These are phyloP conservation scores for Drosophila paulistorum DNA, from an alignment of 1,140 invertebrate genomes.

Conservation along the genomic window DNA sequence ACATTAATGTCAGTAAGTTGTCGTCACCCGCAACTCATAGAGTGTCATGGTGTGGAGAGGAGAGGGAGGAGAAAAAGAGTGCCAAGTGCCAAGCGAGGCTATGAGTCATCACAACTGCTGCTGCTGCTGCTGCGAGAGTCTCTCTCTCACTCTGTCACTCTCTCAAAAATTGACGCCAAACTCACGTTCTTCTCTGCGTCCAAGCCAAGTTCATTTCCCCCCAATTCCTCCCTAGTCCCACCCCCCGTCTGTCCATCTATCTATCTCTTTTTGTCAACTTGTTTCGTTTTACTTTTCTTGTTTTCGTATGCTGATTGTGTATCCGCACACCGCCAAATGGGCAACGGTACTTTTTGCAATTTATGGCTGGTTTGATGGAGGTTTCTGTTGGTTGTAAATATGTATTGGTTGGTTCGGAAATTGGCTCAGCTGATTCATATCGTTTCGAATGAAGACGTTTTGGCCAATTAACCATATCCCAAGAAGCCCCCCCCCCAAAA, in stretches of 20 bases:
- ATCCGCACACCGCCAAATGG: conserved; percentile 35
- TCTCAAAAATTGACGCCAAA: neutral
- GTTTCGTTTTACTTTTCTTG: neutral
- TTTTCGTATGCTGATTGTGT: conserved; percentile 59
- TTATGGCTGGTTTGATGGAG: conserved; percentile 54
- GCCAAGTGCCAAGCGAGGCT: conserved; percentile 13
- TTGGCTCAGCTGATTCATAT: conserved; percentile 72
- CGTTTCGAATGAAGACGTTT: conserved; percentile 35
- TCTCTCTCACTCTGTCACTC: neutral
- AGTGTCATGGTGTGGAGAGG: neutral
- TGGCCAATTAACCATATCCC: conserved; percentile 11
- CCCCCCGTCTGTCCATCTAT: conserved; percentile 22
- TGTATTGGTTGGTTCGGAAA: conserved; percentile 42
- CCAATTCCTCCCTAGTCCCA: neutral
- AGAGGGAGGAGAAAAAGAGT: conserved; percentile 6
- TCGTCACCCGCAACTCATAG: conserved; percentile 25
- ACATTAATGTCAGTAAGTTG: conserved; percentile 63
- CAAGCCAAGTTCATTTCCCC: neutral
- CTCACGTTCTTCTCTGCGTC: conserved; percentile 19
- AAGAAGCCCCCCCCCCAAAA: neutral
- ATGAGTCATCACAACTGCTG: conserved; percentile 46
- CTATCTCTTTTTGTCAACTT: conserved; percentile 35
- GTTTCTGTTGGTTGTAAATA: conserved; percentile 38
- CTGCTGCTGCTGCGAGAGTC: conserved; percentile 22
- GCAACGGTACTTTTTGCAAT: conserved; percentile 76